Percentiles rank a stretch among this genome's conserved stretches.
These are phyloP conservation scores for Pristionchus arcanus DNA, from an alignment of 2,888 invertebrate species.

Conservation along the genomic window DNA sequence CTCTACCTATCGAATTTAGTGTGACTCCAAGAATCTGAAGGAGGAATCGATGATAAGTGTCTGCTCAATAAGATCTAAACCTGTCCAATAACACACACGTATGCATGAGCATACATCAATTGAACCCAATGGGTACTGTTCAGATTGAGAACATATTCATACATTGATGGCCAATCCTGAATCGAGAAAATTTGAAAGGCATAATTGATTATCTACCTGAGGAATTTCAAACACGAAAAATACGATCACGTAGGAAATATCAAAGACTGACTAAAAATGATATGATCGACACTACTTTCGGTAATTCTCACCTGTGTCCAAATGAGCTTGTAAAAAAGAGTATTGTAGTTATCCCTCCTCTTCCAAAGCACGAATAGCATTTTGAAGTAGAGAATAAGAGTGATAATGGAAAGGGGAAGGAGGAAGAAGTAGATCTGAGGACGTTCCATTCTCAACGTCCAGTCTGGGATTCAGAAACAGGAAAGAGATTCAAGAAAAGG, in stretches of 20 bases:
- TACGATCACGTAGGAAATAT: slow-evolving; percentile 27
- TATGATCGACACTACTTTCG: not conserved
- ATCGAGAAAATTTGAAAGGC: not conserved
- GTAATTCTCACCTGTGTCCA: not conserved
- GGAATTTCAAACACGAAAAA: slow-evolving; percentile 21
- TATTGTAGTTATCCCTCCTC: not conserved
- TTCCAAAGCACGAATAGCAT: not conserved
- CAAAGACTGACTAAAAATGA: not conserved
- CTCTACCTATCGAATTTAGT: not conserved
- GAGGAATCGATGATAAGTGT: not conserved
- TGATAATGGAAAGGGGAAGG: not conserved
- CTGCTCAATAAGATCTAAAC: not conserved
- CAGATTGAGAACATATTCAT: not conserved
- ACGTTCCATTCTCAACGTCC: not conserved
- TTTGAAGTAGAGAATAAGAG: not conserved
- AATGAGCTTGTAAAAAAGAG: slow-evolving; percentile 22
- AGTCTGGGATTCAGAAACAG: not conserved
- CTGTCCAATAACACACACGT: not conserved
- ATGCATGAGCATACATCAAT: slow-evolving; percentile 3
- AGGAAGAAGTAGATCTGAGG: slow-evolving; percentile 31
- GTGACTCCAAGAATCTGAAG: slow-evolving; percentile 33
- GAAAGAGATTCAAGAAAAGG: not conserved
- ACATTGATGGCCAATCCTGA: slow-evolving; percentile 19
- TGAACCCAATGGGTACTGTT: not conserved
- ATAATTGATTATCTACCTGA: not conserved